These are phyloP conservation scores for Stegostoma tigrinum DNA, from an alignment of 2,113 vertebrate species.

Conservation along the genomic window DNA sequence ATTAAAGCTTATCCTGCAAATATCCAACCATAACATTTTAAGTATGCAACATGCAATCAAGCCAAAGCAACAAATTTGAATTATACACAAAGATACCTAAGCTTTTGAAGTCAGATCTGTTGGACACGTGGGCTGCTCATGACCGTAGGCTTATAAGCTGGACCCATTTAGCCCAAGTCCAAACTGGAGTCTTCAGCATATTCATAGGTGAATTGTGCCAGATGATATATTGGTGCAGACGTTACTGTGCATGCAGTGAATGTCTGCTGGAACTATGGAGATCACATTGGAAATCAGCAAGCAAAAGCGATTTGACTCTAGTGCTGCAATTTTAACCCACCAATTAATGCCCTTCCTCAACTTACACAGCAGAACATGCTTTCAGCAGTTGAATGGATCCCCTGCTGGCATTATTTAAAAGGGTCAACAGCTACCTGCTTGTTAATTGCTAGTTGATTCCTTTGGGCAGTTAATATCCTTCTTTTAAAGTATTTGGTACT, in stretches of 20 bases:
- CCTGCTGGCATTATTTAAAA: neutral
- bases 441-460: neutral
- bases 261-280: neutral
- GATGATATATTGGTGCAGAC: neutral
- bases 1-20: neutral
- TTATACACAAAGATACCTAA: neutral
- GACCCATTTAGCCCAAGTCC: neutral
- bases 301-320: neutral
- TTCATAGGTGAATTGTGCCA: neutral
- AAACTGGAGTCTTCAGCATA: neutral
- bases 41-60: neutral
- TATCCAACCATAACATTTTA: neutral
- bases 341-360: neutral
- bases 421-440: neutral
- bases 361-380: neutral
- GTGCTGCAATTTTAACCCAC: neutral
- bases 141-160: neutral
- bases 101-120: neutral
- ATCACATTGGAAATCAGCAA: neutral
- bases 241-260: neutral
- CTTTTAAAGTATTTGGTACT: neutral
- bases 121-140: neutral
- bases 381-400: too few species aligned
- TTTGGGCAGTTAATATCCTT: neutral
- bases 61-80: neutral